These are phyloP conservation scores for Drosophila asahinai DNA, from an alignment of 1,140 invertebrate genomes.

Conservation along the genomic window DNA sequence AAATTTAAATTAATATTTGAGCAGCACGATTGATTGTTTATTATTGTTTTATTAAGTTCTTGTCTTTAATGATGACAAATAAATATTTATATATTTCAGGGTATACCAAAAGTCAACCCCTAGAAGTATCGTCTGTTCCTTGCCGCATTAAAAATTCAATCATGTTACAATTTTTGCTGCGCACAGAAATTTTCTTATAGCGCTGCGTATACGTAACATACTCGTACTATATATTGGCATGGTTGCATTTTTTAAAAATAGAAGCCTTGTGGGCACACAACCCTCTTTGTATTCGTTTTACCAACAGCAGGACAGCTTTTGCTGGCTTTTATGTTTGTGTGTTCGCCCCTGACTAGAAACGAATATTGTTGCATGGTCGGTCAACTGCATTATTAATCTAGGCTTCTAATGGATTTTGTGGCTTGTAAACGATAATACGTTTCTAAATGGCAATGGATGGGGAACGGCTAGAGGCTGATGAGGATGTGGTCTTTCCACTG, in stretches of 20 bases:
- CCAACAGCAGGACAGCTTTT: slow-evolving; percentile 14
- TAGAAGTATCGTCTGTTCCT: neutral
- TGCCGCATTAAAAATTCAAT: slow-evolving; percentile 51
- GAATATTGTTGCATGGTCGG: slow-evolving; percentile 48
- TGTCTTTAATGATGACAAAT: neutral
- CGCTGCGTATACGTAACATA: slow-evolving; percentile 34
- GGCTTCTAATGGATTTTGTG: slow-evolving; percentile 57
- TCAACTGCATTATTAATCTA: slow-evolving; percentile 59
- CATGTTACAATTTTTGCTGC: slow-evolving; percentile 35
- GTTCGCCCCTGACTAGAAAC: slow-evolving; percentile 29
- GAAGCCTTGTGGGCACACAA: slow-evolving; percentile 15
- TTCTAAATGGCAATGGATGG: slow-evolving; percentile 12
- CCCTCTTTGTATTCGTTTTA: slow-evolving; percentile 7
- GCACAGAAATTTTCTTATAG: slow-evolving; percentile 13
- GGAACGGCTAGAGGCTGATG: slow-evolving; percentile 2
- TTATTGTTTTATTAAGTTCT: neutral
- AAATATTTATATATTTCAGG: neutral
- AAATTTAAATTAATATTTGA: neutral
- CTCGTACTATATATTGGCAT: slow-evolving; percentile 46
- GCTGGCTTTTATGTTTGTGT: slow-evolving; percentile 8
- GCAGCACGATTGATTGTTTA: neutral
- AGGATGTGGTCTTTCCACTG: slow-evolving; percentile 10
- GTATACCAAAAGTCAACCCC: neutral
- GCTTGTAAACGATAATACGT: slow-evolving; percentile 47
- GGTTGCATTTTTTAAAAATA: slow-evolving; percentile 50